Evolutionary conservation across 2,797 vertebrate genomes (phyloP), one percentile per base, ranked within the genome.

Genomic region (Platyrinchus mystaceus): DNA sequence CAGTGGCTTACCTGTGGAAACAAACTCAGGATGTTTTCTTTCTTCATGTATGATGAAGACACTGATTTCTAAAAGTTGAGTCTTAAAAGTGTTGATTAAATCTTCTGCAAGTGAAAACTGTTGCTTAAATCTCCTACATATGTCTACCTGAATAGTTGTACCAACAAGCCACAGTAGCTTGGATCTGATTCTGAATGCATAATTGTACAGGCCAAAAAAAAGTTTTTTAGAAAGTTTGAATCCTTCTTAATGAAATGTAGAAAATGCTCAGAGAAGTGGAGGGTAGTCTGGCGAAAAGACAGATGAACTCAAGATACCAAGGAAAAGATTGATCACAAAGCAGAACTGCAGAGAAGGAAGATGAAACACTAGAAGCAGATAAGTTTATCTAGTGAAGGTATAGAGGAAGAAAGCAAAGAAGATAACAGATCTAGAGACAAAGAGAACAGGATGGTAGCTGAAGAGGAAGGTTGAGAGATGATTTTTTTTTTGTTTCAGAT

Each of bases 271-370:
- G 69, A 82, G 70, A 90, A 84, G 50, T 78, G 44, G 73, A 92
- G 66, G 47, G 84, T 67, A 87, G 91, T 87, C 80, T 90, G 66
- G 60, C 60, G 67, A 91, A 96, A 90, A 92, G 87, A 85, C 39
- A 67, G 82, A 91, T 76, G 66, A 89, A 92, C 76, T 93, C 59
- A 60, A 93, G 95, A 94, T 87, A 91, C 34, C 0, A 6, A 56
- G 43, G 44, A 39, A 90, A 94, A 95, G 93, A 91, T 69, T 84
- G 92, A 94, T 93, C 89, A 77, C 87, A 93, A 78, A 92, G 73
- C 37, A 90, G 84, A 93, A 81, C 24, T 92, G 79, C 74, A 90
- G 77, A 91, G 82, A 91, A 91, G 59, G 64, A 60, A 97, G 87
- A 94, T 79, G 87, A 93, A 96, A 89, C 67, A 49, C 44, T 47